A percentile compares a stretch with the other conserved stretches of the same genome.
Evolutionary conservation across 2,797 vertebrate species (phyloP).

Genomic region (Macropodus opercularis): DNA sequence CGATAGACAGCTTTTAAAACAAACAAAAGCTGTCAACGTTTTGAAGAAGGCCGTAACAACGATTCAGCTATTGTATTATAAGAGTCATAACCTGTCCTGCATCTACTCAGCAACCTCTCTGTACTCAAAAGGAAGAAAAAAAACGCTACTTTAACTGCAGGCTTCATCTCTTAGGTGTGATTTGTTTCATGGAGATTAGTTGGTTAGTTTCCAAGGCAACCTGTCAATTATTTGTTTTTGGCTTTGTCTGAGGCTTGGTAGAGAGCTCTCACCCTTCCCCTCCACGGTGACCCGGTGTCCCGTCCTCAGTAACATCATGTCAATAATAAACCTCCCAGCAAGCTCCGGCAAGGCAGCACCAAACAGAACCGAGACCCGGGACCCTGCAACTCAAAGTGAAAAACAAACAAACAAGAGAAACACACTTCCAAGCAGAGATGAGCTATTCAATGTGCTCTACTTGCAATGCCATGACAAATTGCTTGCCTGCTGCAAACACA

Average conservation of each 20-base stretch:
- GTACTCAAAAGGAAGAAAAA: conserved; percentile 16
- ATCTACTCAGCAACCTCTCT: neutral
- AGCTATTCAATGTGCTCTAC: conserved; percentile 24
- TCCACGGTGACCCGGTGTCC: conserved; percentile 35
- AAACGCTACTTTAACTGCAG: neutral
- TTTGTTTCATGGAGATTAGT: conserved; percentile 43
- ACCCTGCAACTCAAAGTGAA: conserved; percentile 45
- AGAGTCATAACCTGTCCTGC: neutral
- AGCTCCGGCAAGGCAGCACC: conserved; percentile 26
- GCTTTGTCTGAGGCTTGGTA: conserved; percentile 37
- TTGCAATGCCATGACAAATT: conserved; percentile 59
- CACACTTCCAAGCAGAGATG: conserved; percentile 33
- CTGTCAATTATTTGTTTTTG: conserved; percentile 56
- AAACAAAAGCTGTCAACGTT: conserved; percentile 31
- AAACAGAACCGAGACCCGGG: conserved; percentile 21
- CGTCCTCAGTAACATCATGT: conserved; percentile 47
- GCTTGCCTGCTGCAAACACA: conserved; percentile 34
- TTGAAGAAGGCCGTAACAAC: no score
- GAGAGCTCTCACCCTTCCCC: conserved; percentile 39
- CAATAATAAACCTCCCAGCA: conserved; percentile 56
- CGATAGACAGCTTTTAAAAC: conserved; percentile 2
- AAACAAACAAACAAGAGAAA: conserved; percentile 44
- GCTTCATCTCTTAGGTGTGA: conserved; percentile 15
- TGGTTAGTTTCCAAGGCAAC: conserved; percentile 56
- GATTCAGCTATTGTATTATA: conserved; percentile 28